Conservation (phyloP, 2,797 vertebrate species). For the Mustela erminea region DNA sequence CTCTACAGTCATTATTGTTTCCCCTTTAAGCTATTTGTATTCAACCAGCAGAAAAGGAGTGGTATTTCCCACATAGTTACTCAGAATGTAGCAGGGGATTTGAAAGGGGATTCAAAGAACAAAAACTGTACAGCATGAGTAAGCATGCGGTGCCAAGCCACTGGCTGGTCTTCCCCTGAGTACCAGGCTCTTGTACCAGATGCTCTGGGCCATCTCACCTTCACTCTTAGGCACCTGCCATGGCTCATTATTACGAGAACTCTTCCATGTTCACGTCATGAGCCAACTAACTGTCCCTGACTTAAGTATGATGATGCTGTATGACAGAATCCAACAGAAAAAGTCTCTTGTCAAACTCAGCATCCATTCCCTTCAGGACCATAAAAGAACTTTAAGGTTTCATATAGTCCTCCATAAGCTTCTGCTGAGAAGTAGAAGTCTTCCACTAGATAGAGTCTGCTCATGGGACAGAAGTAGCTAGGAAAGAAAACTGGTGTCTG, state of each 20-base stretch:
- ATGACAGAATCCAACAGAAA: background rate
- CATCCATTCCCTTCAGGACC: background rate
- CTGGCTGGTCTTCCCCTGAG: background rate
- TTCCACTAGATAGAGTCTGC: background rate
- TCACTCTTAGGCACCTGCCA: background rate
- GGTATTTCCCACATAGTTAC: too few relatives aligned
- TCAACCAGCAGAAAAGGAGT: too few relatives aligned
- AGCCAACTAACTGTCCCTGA: background rate
- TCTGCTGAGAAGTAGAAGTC: background rate
- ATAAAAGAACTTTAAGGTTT: background rate
- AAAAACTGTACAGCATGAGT: too few relatives aligned
- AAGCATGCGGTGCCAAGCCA: too few relatives aligned
- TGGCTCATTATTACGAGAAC: background rate
- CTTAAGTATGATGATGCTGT: background rate
- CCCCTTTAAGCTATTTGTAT: too few relatives aligned
- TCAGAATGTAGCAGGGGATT: too few relatives aligned
- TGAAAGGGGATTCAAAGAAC: too few relatives aligned
- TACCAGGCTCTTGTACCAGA: background rate
- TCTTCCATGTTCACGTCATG: background rate
- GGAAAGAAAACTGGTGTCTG: background rate
- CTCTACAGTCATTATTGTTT: too few relatives aligned
- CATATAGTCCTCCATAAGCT: background rate
- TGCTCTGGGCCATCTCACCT: background rate
- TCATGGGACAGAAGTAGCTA: background rate
- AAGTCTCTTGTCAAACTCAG: too few relatives aligned